Conservation (phyloP, 2,888 invertebrate species). For the Apoderus coryli region DNA sequence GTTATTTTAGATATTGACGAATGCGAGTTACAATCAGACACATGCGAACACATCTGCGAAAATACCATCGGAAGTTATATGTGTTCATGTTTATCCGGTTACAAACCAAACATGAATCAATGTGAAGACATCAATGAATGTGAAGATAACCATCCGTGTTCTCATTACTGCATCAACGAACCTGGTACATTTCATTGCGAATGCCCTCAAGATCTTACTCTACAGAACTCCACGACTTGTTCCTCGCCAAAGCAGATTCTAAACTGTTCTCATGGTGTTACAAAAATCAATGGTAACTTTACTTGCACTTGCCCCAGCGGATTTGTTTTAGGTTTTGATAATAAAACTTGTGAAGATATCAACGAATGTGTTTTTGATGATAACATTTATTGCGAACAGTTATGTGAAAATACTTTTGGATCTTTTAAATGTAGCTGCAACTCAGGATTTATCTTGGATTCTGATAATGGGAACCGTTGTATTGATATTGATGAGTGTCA, state of each 20-base stretch:
- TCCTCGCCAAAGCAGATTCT: too few species aligned
- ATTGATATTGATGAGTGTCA: conserved; percentile 30
- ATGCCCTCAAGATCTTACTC: conserved; percentile 22
- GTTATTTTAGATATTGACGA: conserved; percentile 34
- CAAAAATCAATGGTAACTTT: conserved; percentile 22
- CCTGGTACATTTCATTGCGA: conserved; percentile 29
- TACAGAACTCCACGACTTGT: conserved; percentile 24
- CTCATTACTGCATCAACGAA: conserved; percentile 34
- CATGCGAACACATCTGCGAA: conserved; percentile 38
- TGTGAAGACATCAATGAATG: conserved; percentile 33
- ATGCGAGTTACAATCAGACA: conserved; percentile 27
- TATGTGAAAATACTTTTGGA: conserved; percentile 39
- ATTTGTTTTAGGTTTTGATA: conserved; percentile 32
- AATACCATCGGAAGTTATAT: conserved; percentile 40
- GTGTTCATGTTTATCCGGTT: conserved; percentile 40
- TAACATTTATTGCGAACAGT: conserved; percentile 33
- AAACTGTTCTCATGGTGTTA: conserved; percentile 27
- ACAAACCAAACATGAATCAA: conserved; percentile 22
- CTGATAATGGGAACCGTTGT: conserved; percentile 24
- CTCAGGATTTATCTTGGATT: conserved; percentile 31
- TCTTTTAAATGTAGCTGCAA: conserved; percentile 42
- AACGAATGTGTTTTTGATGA: conserved; percentile 34
- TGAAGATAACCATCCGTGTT: conserved; percentile 31
- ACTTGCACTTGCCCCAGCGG: conserved; percentile 32
- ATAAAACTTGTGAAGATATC: conserved; percentile 30